Evolutionary conservation across 1,140 invertebrate species (phyloP).

Genomic region (Ooceraea biroi): DNA sequence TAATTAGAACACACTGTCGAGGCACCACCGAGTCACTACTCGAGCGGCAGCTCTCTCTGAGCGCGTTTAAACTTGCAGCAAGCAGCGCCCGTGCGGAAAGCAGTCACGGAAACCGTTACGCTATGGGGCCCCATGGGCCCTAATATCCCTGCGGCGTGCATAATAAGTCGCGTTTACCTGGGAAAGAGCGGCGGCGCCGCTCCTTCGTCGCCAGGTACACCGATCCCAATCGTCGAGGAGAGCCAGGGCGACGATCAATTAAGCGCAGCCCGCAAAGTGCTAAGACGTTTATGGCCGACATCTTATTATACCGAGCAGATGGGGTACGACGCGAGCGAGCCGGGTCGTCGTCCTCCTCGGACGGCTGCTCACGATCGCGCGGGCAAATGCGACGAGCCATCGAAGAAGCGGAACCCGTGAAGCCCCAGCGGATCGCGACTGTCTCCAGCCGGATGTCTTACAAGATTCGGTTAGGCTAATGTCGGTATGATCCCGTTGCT

Average conservation of each 20-base stretch:
- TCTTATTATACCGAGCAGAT: slow-evolving; percentile 76
- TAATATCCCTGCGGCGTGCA: slow-evolving; percentile 46
- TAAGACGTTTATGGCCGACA: slow-evolving; percentile 81
- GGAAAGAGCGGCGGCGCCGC: slow-evolving; percentile 38
- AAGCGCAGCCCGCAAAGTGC: slow-evolving; percentile 80
- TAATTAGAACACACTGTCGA: slow-evolving; percentile 25
- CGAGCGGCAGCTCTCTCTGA: neutral
- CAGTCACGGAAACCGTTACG: slow-evolving; percentile 4
- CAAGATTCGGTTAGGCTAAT: slow-evolving; percentile 75
- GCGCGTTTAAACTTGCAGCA: slow-evolving; percentile 19
- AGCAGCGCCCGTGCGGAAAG: neutral
- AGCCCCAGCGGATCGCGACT: slow-evolving; percentile 59
- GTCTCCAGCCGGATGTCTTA: slow-evolving; percentile 75
- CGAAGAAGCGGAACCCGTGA: slow-evolving; percentile 72
- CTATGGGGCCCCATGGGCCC: neutral
- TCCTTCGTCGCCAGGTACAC: slow-evolving; percentile 50
- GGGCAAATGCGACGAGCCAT: slow-evolving; percentile 42
- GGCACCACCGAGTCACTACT: slow-evolving; percentile 7
- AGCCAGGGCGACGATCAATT: slow-evolving; percentile 76
- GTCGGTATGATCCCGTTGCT: slow-evolving; percentile 56
- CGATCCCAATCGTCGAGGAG: slow-evolving; percentile 49
- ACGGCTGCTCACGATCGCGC: slow-evolving; percentile 50
- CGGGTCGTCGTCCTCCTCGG: slow-evolving; percentile 71
- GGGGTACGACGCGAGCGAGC: slow-evolving; percentile 42
- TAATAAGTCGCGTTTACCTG: slow-evolving; percentile 58